Base-by-base conservation (phyloP, 1,140 invertebrate genomes). In the Colletes latitarsis region DNA sequence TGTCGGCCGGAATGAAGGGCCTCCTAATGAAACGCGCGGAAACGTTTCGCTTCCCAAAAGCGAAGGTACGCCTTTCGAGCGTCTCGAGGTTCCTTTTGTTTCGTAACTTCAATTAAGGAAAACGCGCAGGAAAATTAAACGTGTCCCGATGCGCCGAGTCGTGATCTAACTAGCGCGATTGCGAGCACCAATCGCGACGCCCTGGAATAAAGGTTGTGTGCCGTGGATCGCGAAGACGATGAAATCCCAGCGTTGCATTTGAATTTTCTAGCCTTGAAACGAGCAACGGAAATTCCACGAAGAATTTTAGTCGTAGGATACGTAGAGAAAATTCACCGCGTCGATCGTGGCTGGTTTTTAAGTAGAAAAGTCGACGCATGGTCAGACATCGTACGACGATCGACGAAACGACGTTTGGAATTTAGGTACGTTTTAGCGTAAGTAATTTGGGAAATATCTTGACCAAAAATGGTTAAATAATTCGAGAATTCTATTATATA, bases 21-120 rank as follows among this genome's bases (percentile, higher is more conserved):
- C 5, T 39, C 30, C 39, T 53, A 60, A 79, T 75, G 75, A 84
- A 82, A 84, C 30, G 66, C 19, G 15, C 14, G 43, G 19, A 60
- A 76, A 64, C 66, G 41, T 73, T 70, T 21, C 66, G 41, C 53
- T 77, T 46, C 46, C 41, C 53, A n/a, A 60, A 39, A 17, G 53
- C 46, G 58, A 52, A 19, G 9, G 46, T n/a, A 39, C 17, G 67
- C 46, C 43, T n/a, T 21, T 19, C 57, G 21, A 43, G 19, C 8
- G 6, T 12, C n/a, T 6, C 46, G 4, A 43, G 14, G n/a, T n/a
- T n/a, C 63, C 76, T 21, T 77, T 63, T 77, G 67, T 71, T 14
- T 63, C 46, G 68, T 53, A 70, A 77, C 71, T 78, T 78, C 69
- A 78, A 78, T 55, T 55, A 78, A 9, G 43, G 49, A 6, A 19